Evolutionary conservation across 1,140 invertebrate genomes (phyloP).

Genomic region (Laodelphax striatellus): DNA sequence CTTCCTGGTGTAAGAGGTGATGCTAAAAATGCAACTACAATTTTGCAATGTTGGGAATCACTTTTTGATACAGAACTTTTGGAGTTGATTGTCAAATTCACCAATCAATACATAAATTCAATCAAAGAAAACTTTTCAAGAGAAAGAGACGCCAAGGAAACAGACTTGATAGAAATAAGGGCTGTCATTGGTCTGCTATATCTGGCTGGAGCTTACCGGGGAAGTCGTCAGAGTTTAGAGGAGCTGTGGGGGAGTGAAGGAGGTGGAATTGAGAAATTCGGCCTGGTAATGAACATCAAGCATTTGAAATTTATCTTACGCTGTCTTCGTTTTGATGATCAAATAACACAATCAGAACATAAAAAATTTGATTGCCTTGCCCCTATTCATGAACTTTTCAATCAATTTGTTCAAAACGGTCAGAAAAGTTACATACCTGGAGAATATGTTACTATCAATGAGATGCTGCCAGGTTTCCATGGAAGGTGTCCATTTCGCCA

Average conservation of each 20-base stretch:
- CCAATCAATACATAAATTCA: neutral
- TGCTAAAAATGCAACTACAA: neutral
- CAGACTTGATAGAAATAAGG: neutral
- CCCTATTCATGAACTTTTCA: neutral
- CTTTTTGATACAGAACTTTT: conserved; percentile 1
- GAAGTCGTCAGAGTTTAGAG: neutral
- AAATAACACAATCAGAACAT: neutral
- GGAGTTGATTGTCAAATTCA: conserved; percentile 3
- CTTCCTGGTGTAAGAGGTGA: neutral
- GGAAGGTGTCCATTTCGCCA: neutral
- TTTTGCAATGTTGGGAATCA: neutral
- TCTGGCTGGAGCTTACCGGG: conserved; percentile 3
- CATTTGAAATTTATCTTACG: too few relatives aligned
- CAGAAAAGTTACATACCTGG: neutral
- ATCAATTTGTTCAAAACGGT: neutral
- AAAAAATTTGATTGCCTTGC: neutral
- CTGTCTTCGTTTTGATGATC: neutral
- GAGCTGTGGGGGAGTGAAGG: neutral
- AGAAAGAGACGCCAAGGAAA: neutral
- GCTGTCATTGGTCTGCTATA: conserved; percentile 11
- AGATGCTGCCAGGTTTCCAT: neutral
- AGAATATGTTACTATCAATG: neutral
- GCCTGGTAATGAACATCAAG: too few relatives aligned
- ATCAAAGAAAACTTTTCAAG: neutral
- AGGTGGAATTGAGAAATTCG: too few relatives aligned